Evolutionary conservation across 2,113 vertebrate genomes (phyloP).

Genomic region (Pseudorectes ferrugineus): DNA sequence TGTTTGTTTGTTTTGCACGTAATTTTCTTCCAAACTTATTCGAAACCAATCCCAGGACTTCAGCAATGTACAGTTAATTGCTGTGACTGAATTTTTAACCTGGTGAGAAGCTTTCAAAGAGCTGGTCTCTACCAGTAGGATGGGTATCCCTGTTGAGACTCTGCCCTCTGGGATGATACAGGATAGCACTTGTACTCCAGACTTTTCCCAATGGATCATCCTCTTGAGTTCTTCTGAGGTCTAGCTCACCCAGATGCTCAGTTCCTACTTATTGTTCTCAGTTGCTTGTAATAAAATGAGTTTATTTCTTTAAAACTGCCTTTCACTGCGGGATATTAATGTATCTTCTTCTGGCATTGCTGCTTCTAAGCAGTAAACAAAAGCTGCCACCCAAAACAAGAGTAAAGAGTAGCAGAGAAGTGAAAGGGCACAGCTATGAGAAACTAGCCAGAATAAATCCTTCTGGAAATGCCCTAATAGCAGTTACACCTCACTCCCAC

Average conservation of each 20-base stretch:
- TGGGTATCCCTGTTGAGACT: not conserved
- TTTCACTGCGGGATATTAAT: not conserved
- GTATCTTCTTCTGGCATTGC: not conserved
- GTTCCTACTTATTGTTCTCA: not conserved
- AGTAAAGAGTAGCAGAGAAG: not conserved
- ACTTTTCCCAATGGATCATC: not conserved
- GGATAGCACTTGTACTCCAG: not conserved
- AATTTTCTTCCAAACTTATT: not conserved
- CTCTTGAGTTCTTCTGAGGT: not conserved
- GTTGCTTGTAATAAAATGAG: not conserved
- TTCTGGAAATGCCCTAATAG: not conserved
- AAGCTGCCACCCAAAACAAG: not conserved
- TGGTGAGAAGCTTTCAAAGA: not conserved
- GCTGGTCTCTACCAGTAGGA: not conserved
- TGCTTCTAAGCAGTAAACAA: not conserved
- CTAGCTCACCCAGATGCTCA: not conserved
- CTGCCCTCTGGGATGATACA: not conserved
- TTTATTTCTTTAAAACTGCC: not conserved
- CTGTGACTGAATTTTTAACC: not conserved
- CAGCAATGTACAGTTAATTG: not conserved
- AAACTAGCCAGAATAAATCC: not conserved
- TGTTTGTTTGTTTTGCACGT: not conserved
- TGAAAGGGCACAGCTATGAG: not conserved
- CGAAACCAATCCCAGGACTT: not conserved
- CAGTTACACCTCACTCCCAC: not conserved